Evolutionary conservation across 2,888 invertebrate genomes (phyloP), one percentile per base, ranked within the genome.

Genomic region (Lissonota sp.): DNA sequence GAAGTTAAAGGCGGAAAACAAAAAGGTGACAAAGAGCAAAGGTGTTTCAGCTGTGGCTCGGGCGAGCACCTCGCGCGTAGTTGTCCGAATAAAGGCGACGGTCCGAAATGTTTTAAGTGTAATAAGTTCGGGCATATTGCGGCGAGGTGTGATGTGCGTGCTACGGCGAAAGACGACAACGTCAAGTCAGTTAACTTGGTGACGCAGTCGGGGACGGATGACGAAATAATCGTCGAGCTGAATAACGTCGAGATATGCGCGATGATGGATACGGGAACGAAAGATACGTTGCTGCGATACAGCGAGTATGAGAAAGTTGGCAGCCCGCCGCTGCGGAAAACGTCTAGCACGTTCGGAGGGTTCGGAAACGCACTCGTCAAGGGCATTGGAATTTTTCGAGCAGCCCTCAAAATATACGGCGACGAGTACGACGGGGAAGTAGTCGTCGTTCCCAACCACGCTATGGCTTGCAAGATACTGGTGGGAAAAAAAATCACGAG

Each of bases 81-180:
- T 1, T 76, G 69, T 51, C 76, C 76, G 10, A 14, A 69, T 7
- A 76, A 69, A 37, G 70, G 63, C 7, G 58, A 62, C 1, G 70
- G 76, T 0, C 42, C 58, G 10, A 83, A 77, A 16, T 80, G 77
- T 72, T 83, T 83, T 26, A 69, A 42, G 10, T 80, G 80, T 40
- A n/a, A 70, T 16, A 12, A 58, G 7, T 83, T 72, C 40, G 80
- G 80, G n/a, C 77, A 76, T 44, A 63, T 76, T 57, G 40, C 76
- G 46, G 16, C 66, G 26, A 67, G 39, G 12, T 75, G 75, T 26
- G 39, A 66, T 5, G 40, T 53, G 8, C 40, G 42, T 6, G 60
- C 1, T 1, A 53, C 42, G 49, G 7, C 53, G 16, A 69, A 44
- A 39, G 46, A 46, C 0, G n/a, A 70, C 26, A 57, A 46, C 12